A percentile compares a stretch with the other conserved stretches of the same genome.
phyloP scores from a whole-genome alignment of 2,888 invertebrate genomes.

The Galerucella nymphaeae region DNA sequence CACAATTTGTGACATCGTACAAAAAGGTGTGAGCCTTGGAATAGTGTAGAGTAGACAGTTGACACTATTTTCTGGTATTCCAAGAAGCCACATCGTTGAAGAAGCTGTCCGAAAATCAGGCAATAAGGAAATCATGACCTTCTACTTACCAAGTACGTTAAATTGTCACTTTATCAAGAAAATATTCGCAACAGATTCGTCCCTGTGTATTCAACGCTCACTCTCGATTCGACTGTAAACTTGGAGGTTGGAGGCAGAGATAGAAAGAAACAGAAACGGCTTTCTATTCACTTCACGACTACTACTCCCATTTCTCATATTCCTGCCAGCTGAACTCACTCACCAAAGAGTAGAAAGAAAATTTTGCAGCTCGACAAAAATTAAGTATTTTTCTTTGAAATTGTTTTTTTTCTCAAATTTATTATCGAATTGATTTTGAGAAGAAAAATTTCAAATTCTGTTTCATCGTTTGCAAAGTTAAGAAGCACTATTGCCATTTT shows the following conservation, averaged over 20 bases:
- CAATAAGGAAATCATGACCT: too few relatives aligned
- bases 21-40: too few relatives aligned
- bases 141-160: too few relatives aligned
- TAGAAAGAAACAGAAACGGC: slow-evolving; percentile 44
- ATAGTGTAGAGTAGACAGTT: too few relatives aligned
- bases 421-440: slow-evolving; percentile 19
- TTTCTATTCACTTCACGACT: slow-evolving; percentile 59
- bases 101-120: too few relatives aligned
- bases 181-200: slow-evolving; percentile 12
- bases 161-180: not conserved
- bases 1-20: too few relatives aligned
- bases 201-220: slow-evolving; percentile 39
- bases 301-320: slow-evolving; percentile 52
- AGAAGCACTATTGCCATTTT: slow-evolving; percentile 42
- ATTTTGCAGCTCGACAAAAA: slow-evolving; percentile 32
- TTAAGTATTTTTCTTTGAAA: slow-evolving; percentile 19
- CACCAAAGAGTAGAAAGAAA: slow-evolving; percentile 30
- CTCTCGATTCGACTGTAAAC: slow-evolving; percentile 53
- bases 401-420: slow-evolving; percentile 26
- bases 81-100: too few relatives aligned
- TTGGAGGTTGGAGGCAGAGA: slow-evolving; percentile 39
- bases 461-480: slow-evolving; percentile 14
- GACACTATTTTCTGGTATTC: too few relatives aligned
- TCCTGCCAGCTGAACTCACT: slow-evolving; percentile 49
- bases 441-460: too few relatives aligned